Conservation (phyloP, 2,888 invertebrate species). For the Eupithecia subfuscata region DNA sequence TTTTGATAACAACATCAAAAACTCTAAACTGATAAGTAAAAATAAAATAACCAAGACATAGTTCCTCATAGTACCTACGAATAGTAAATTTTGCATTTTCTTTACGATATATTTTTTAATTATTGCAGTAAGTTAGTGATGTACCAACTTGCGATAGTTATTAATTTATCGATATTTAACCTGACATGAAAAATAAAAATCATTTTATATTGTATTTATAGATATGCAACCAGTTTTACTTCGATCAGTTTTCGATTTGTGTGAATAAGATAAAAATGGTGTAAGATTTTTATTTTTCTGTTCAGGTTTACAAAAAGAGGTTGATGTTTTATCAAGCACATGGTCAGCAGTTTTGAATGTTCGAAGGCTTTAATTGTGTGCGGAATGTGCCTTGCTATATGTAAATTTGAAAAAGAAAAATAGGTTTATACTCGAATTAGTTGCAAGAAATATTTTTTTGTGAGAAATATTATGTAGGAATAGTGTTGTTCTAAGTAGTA, state of each 20-base stretch:
- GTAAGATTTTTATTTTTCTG: conserved; percentile 54
- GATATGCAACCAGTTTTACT: conserved; percentile 20
- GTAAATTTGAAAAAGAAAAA: conserved; percentile 75
- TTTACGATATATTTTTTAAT: conserved; percentile 73
- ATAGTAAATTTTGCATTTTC: conserved; percentile 82
- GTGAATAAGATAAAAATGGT: conserved; percentile 29
- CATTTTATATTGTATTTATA: conserved; percentile 9
- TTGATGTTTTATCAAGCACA: conserved; percentile 80
- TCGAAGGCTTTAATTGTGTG: conserved; percentile 80
- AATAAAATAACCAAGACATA: conserved; percentile 79
- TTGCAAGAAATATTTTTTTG: conserved; percentile 82
- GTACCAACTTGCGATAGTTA: conserved; percentile 67
- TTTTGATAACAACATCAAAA: conserved; percentile 80
- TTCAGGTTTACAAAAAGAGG: conserved; percentile 60
- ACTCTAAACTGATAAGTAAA: conserved; percentile 64
- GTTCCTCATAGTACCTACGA: conserved; percentile 84
- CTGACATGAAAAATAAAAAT: conserved; percentile 52
- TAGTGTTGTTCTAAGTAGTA: conserved; percentile 77
- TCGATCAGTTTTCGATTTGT: conserved; percentile 34
- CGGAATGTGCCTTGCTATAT: conserved; percentile 84
- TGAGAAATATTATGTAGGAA: conserved; percentile 78
- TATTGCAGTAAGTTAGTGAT: conserved; percentile 79
- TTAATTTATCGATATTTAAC: conserved; percentile 50
- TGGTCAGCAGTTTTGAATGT: conserved; percentile 73
- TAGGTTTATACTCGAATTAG: conserved; percentile 84